A percentile compares a stretch with the other conserved stretches of the same genome.
Conservation (phyloP, 2,113 vertebrate species). For the Cygnus buccinator region DNA sequence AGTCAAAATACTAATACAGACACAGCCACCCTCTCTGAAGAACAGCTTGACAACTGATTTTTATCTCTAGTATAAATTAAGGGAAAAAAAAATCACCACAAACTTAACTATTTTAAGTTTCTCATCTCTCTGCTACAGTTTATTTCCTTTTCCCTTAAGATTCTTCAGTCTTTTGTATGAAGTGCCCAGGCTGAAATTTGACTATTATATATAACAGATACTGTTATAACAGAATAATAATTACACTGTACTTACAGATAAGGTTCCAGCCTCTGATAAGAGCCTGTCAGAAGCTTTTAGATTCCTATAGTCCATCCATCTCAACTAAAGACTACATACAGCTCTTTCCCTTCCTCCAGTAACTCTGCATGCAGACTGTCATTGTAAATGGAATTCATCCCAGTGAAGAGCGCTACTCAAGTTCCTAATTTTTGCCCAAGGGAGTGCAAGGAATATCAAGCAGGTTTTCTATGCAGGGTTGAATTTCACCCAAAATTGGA, state of each 20-base stretch:
- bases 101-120: background rate
- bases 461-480: background rate
- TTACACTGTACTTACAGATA: background rate
- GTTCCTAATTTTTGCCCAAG: slow-evolving; percentile 30
- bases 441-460: background rate
- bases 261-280: background rate
- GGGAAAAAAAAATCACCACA: background rate
- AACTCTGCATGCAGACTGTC: background rate
- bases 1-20: background rate
- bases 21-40: background rate
- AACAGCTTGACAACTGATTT: background rate
- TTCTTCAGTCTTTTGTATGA: background rate
- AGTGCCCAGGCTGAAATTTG: background rate
- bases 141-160: background rate
- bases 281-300: background rate
- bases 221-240: background rate
- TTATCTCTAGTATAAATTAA: background rate
- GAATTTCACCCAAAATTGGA: slow-evolving; percentile 2
- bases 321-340: background rate
- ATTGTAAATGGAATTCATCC: background rate
- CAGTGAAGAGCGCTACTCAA: background rate
- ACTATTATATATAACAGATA: no score
- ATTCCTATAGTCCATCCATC: background rate
- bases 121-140: background rate
- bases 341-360: background rate